Evolutionary conservation across 2,113 vertebrate genomes (phyloP).

Genomic region (Taurulus bubalis): DNA sequence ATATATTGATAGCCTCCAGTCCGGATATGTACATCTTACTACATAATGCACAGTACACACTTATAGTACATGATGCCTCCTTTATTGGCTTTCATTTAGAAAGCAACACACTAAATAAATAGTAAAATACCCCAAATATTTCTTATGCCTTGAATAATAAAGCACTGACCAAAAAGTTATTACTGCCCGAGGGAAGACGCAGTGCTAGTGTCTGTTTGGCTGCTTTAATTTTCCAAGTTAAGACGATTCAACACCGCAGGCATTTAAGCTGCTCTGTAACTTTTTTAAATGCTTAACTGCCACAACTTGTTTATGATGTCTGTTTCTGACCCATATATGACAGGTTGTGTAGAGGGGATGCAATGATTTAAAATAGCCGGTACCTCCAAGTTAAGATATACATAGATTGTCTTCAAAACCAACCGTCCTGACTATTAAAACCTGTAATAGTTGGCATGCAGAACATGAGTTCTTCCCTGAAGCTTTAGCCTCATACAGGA

Average conservation of each 20-base stretch:
- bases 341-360: background rate
- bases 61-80: background rate
- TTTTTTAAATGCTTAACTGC: conserved; percentile 37
- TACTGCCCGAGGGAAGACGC: conserved; percentile 17
- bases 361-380: background rate
- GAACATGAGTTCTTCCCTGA: background rate
- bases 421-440: background rate
- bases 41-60: background rate
- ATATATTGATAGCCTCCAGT: background rate
- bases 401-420: background rate
- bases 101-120: conserved; percentile 5
- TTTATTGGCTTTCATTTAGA: background rate
- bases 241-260: conserved; percentile 24
- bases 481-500: background rate
- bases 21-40: background rate
- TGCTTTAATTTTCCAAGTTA: conserved; percentile 45
- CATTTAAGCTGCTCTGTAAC: conserved; percentile 11
- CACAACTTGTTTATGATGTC: background rate
- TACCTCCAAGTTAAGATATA: background rate
- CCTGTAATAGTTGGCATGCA: background rate
- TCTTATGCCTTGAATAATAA: background rate
- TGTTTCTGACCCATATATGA: conserved; percentile 12
- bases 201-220: conserved; percentile 32
- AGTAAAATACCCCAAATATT: conserved; percentile 6
- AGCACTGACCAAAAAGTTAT: conserved; percentile 8